Percentiles rank a stretch among this genome's conserved stretches.
Evolutionary conservation across 2,113 vertebrate genomes (phyloP).

Genomic region (Speoplatyrhinus poulsoni): DNA sequence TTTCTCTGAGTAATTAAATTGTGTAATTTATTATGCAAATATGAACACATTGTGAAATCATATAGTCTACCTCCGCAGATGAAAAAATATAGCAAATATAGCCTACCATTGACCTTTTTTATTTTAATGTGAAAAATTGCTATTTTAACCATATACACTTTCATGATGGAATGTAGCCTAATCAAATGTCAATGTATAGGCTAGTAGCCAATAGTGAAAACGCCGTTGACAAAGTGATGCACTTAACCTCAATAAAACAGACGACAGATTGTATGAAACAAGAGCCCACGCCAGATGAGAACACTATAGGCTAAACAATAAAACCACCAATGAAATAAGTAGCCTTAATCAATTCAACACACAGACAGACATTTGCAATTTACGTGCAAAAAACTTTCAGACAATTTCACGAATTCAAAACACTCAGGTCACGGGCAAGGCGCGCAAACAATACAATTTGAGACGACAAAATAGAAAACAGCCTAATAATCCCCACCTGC

Average conservation of each 20-base stretch:
- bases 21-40: slow-evolving; percentile 26
- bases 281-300: slow-evolving; percentile 40
- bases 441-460: not conserved
- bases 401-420: slow-evolving; percentile 37
- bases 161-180: slow-evolving; percentile 18
- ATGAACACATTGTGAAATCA: slow-evolving; percentile 28
- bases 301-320: slow-evolving; percentile 30
- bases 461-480: not conserved
- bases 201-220: not conserved
- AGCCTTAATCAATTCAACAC: not conserved
- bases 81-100: slow-evolving; percentile 7
- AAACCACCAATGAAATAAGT: slow-evolving; percentile 17
- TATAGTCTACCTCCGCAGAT: slow-evolving; percentile 4
- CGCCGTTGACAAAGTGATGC: slow-evolving; percentile 51
- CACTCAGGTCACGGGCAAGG: slow-evolving; percentile 25
- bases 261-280: slow-evolving; percentile 48
- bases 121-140: not conserved
- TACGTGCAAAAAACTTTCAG: slow-evolving; percentile 44
- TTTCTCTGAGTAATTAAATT: slow-evolving; percentile 36
- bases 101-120: not conserved
- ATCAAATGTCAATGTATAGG: slow-evolving; percentile 19
- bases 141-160: slow-evolving; percentile 1
- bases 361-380: not conserved
- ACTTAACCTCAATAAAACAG: slow-evolving; percentile 46
- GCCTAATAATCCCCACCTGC: slow-evolving; percentile 8